Conservation (phyloP, 2,113 vertebrate genomes). For the Naja naja region DNA sequence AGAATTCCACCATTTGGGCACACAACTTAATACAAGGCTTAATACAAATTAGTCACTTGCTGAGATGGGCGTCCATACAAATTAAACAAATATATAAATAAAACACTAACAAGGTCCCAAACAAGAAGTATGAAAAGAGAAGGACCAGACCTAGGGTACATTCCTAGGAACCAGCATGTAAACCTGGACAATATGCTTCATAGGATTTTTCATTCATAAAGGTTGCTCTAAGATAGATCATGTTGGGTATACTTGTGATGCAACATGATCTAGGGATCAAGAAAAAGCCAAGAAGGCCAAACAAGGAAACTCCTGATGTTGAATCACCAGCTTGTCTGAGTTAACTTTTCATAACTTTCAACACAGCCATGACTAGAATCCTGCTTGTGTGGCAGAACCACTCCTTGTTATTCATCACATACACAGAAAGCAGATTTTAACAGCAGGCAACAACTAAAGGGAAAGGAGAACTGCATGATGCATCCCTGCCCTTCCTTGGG, state of each 20-base stretch:
- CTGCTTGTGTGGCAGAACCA: neutral
- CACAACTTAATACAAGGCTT: neutral
- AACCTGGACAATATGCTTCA: neutral
- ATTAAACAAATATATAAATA: neutral
- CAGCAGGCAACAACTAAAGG: neutral
- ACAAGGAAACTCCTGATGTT: neutral
- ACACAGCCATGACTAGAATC: neutral
- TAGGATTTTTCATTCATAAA: neutral
- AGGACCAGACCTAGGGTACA: neutral
- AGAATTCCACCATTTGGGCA: neutral
- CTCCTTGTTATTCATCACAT: neutral
- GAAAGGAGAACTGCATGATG: neutral
- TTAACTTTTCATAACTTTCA: neutral
- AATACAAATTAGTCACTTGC: neutral
- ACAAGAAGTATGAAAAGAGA: neutral
- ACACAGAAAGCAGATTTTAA: neutral
- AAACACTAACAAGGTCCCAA: neutral
- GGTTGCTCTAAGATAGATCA: neutral
- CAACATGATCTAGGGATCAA: neutral
- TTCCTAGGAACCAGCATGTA: neutral
- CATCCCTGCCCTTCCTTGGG: neutral
- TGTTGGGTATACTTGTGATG: neutral
- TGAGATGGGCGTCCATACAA: neutral
- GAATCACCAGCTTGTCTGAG: neutral
- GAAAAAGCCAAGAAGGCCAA: neutral